A percentile compares a stretch with the other conserved stretches of the same genome.
phyloP scores from a whole-genome alignment of 2,888 invertebrate genomes.

The Melieria omissa region DNA sequence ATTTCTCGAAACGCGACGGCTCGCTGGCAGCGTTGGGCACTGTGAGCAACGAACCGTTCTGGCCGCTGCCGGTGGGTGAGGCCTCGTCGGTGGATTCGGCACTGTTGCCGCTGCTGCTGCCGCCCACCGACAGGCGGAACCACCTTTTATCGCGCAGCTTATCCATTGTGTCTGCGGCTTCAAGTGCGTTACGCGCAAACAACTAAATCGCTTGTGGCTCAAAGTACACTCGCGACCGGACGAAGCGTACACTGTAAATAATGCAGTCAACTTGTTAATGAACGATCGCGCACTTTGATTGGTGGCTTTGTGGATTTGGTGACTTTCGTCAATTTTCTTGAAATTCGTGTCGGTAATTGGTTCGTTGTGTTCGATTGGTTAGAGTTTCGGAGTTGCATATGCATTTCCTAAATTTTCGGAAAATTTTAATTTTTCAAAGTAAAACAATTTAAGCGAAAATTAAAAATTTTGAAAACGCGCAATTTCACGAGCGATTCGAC shows the following conservation, averaged over 20 bases:
- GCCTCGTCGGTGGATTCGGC: constrained; percentile 29
- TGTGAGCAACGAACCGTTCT: constrained; percentile 21
- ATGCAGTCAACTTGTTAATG: constrained; percentile 2
- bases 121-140: constrained; percentile 45
- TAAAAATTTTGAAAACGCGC: not conserved
- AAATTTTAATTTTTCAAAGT: not conserved
- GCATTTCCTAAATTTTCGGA: constrained; percentile 24
- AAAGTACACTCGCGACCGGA: not conserved
- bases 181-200: not conserved
- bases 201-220: not conserved
- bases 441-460: not conserved
- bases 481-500: constrained; percentile 2
- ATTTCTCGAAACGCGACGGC: constrained; percentile 50
- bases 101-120: constrained; percentile 20
- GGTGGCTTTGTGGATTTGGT: constrained; percentile 17
- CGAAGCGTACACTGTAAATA: constrained; percentile 15
- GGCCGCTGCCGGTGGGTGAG: constrained; percentile 29
- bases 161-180: constrained; percentile 14
- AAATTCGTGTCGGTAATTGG: constrained; percentile 26
- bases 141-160: constrained; percentile 44
- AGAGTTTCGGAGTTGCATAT: constrained; percentile 11
- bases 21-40: constrained; percentile 20
- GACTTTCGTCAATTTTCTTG: constrained; percentile 14
- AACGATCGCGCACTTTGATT: not conserved
- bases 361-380: constrained; percentile 33